Evolutionary conservation across 2,888 invertebrate genomes (phyloP), one percentile per base, ranked within the genome.

Genomic region (Nomada flava): DNA sequence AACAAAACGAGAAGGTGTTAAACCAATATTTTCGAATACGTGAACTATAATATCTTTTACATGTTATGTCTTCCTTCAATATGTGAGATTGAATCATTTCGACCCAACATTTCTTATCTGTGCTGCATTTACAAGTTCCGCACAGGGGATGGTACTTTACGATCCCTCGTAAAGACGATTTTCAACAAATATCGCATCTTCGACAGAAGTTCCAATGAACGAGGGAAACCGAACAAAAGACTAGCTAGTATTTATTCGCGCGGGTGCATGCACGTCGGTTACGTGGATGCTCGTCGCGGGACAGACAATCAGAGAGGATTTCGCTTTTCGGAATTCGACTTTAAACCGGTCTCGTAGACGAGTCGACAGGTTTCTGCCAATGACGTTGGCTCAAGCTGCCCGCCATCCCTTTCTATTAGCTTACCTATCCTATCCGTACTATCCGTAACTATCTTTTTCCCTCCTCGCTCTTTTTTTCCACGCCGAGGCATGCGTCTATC

Each of bases 361-460:
- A 90, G 89, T 92, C 91, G 91, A 91, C 92, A 91, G 92, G 89
- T 91, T 92, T 92, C 92, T 93, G 92, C 93, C 93, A 92, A 93
- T 92, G 92, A 92, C 92, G 93, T 91, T 90, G 92, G 90, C 92
- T 91, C 90, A 91, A 91, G 89, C 90, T 62, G n/a, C 67, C 36
- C 90, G 88, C 67, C 77, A 74, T 76, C 74, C 79, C 78, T 88
- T 92, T 92, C 92, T 93, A 92, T 93, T 93, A 92, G 92, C 91
- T 92, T 92, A 92, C 92, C 92, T 92, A 91, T 89, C 90, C 91
- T 90, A 89, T 90, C 91, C 90, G 76, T 91, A 88, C 92, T 90
- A 91, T 91, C 89, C 90, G 86, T 78, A 11, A 74, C 72, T 83
- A 78, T 86, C 76, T 83, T 84, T 79, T 74, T 79, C 79, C 79